A percentile compares a stretch with the other conserved stretches of the same genome.
phyloP scores from a whole-genome alignment of 2,888 invertebrate genomes.

The Apantesis nais region DNA sequence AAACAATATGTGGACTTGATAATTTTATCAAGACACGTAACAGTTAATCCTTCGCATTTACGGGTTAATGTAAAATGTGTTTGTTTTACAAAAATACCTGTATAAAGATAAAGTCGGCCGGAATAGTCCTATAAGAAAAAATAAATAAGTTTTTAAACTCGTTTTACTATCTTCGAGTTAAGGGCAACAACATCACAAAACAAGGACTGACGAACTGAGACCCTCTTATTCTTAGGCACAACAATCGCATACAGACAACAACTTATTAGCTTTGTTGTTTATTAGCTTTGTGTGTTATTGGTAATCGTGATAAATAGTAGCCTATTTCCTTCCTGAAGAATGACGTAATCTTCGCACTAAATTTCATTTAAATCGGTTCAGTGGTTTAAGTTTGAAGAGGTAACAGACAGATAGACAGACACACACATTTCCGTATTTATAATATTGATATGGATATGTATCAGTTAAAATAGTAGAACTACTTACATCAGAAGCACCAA shows the following conservation, averaged over 20 bases:
- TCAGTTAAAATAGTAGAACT: background rate
- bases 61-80: too few species aligned
- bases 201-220: too few species aligned
- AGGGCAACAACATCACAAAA: too few species aligned
- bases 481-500: background rate
- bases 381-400: too few species aligned
- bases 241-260: background rate
- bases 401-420: too few species aligned
- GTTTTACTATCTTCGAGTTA: background rate
- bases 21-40: background rate
- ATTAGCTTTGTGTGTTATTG: too few species aligned
- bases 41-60: background rate
- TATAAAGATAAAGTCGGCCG: background rate
- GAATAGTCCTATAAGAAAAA: background rate
- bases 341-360: too few species aligned
- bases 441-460: too few species aligned
- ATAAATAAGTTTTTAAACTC: background rate
- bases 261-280: background rate
- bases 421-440: too few species aligned
- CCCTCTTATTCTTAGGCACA: background rate
- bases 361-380: too few species aligned
- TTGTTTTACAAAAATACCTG: background rate
- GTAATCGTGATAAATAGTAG: too few species aligned
- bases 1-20: background rate
- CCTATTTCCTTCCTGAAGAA: too few species aligned